These are phyloP conservation scores for Mesorhabditis belari DNA, from an alignment of 2,888 invertebrate genomes.

Conservation along the genomic window DNA sequence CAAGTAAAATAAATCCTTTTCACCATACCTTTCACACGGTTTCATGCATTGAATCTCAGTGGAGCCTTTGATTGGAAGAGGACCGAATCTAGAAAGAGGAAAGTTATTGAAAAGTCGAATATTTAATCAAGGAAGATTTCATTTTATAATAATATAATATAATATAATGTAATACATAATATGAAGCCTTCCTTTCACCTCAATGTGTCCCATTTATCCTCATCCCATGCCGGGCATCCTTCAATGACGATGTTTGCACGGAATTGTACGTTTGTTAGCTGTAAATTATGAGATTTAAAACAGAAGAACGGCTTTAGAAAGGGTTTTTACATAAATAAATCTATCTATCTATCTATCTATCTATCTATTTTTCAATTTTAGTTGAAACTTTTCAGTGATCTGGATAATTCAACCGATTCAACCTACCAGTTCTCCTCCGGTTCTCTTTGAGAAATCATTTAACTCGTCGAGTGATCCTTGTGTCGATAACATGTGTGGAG, in stretches of 20 bases:
- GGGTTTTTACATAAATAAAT: too few species aligned
- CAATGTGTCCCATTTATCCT: conserved; percentile 26
- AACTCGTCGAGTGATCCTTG: conserved; percentile 15
- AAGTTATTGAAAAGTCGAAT: neutral
- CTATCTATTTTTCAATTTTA: neutral
- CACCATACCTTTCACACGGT: conserved; percentile 16
- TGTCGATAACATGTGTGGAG: conserved; percentile 20
- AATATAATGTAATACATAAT: too few species aligned
- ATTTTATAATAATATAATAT: too few species aligned
- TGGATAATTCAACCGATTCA: neutral
- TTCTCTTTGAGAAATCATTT: conserved; percentile 7
- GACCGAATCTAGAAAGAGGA: neutral
- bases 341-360: too few species aligned
- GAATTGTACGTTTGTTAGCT: conserved; percentile 21
- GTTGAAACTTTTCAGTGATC: too few species aligned
- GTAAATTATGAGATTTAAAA: neutral
- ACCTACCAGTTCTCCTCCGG: conserved; percentile 12
- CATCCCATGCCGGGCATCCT: conserved; percentile 20
- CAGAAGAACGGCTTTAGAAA: too few species aligned
- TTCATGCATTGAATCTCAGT: conserved; percentile 23
- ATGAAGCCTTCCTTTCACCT: neutral
- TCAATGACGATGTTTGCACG: conserved; percentile 26
- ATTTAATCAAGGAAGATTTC: neutral
- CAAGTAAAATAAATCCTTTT: too few species aligned
- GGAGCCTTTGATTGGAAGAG: conserved; percentile 12